Percentiles rank a stretch among this genome's conserved stretches.
These are phyloP conservation scores for Aspiorhynchus laticeps DNA, from an alignment of 2,113 vertebrate species.

Conservation along the genomic window DNA sequence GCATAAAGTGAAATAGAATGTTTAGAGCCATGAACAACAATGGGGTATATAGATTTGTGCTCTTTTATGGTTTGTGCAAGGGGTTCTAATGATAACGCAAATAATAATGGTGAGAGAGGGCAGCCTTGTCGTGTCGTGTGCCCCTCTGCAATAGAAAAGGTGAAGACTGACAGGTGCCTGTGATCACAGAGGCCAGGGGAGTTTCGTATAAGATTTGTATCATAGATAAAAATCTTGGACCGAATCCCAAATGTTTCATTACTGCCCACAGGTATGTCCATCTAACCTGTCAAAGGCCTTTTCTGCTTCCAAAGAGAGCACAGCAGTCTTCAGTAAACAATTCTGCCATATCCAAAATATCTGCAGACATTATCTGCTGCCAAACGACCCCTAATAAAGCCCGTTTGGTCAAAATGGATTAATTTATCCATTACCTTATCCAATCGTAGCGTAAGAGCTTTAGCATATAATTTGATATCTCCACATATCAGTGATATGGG, in stretches of 20 bases:
- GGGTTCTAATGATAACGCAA: neutral
- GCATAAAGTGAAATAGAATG: neutral
- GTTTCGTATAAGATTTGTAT: no score
- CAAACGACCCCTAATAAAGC: neutral
- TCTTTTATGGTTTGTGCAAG: neutral
- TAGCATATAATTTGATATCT: neutral
- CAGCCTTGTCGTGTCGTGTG: neutral
- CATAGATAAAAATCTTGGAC: no score
- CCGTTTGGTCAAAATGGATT: neutral
- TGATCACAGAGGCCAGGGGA: no score
- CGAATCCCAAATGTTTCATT: no score
- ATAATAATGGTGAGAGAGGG: neutral
- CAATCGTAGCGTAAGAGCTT: neutral
- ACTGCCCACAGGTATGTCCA: neutral
- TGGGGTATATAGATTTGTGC: neutral
- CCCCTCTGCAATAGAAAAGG: no score
- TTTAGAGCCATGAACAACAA: neutral
- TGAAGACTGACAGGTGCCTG: no score
- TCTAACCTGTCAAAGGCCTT: neutral
- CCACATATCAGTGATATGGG: neutral
- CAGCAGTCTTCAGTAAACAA: neutral
- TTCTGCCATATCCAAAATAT: neutral
- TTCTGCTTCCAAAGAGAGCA: neutral
- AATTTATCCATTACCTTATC: neutral
- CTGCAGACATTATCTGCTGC: neutral